These are phyloP conservation scores for Epinotia ramella DNA, from an alignment of 2,888 invertebrate genomes.

Conservation along the genomic window DNA sequence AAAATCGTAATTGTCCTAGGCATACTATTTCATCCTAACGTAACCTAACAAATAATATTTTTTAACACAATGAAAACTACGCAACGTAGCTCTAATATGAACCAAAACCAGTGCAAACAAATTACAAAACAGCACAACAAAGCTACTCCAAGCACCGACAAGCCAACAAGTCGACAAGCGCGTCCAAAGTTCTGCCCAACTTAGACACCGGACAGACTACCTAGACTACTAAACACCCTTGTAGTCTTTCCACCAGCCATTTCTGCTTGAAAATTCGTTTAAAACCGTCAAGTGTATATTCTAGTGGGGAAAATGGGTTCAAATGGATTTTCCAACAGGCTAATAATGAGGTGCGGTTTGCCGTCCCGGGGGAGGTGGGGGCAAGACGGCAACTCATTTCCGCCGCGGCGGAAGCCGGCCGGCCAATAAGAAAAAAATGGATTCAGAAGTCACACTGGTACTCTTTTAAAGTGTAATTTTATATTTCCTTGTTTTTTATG, in stretches of 20 bases:
- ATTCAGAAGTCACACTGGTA: constrained; percentile 67
- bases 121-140: neutral
- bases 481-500: constrained; percentile 60
- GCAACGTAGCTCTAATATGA: too few relatives aligned
- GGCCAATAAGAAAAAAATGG: constrained; percentile 78
- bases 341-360: constrained; percentile 73
- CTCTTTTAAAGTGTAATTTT: constrained; percentile 68
- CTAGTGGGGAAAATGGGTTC: constrained; percentile 55
- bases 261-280: constrained; percentile 50
- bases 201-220: neutral
- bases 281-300: constrained; percentile 54
- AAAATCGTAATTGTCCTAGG: too few relatives aligned
- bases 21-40: too few relatives aligned
- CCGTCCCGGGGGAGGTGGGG: constrained; percentile 58
- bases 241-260: neutral
- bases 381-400: constrained; percentile 77
- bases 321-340: constrained; percentile 66
- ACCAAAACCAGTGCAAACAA: neutral
- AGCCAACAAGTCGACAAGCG: constrained; percentile 14
- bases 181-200: neutral
- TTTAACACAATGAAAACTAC: too few relatives aligned
- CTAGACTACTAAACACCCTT: constrained; percentile 12
- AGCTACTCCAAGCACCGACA: neutral
- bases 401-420: constrained; percentile 74
- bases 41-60: too few relatives aligned